Evolutionary conservation across 2,797 vertebrate genomes (phyloP).

Genomic region (Cossypha polioptera): DNA sequence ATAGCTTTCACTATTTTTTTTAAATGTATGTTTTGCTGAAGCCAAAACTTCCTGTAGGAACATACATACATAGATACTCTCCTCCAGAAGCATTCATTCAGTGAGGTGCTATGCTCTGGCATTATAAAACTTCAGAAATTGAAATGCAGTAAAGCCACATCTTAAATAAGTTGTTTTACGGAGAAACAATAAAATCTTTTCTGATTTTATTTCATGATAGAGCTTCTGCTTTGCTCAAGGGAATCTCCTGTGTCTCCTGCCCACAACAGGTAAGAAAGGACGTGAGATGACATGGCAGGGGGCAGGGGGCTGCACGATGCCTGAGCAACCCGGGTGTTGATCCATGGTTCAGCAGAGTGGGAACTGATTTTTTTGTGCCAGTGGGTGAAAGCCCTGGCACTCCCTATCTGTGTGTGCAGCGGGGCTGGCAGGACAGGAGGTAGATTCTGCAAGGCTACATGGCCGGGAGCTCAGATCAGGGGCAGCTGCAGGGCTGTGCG

Average conservation of each 20-base stretch:
- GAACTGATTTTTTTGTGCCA: fast-evolving
- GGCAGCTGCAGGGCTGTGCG: fast-evolving
- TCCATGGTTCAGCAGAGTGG: neutral
- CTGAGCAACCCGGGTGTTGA: fast-evolving
- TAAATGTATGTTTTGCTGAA: neutral
- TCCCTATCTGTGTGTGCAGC: fast-evolving
- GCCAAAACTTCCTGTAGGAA: neutral
- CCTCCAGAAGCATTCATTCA: neutral
- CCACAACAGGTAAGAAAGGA: neutral
- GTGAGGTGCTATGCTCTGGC: fast-evolving
- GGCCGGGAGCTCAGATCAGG: fast-evolving
- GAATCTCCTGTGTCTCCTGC: neutral
- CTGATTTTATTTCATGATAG: neutral
- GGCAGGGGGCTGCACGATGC: fast-evolving
- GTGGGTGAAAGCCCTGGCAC: neutral
- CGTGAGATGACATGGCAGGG: neutral
- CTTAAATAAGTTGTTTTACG: neutral
- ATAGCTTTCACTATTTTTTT: neutral
- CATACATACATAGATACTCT: neutral
- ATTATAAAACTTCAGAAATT: neutral
- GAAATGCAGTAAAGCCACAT: neutral
- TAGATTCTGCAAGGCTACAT: fast-evolving
- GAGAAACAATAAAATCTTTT: neutral
- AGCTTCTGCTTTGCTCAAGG: neutral
- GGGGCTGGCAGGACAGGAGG: neutral